phyloP scores from a whole-genome alignment of 2,113 vertebrate genomes.

The Lamprotornis superbus region DNA sequence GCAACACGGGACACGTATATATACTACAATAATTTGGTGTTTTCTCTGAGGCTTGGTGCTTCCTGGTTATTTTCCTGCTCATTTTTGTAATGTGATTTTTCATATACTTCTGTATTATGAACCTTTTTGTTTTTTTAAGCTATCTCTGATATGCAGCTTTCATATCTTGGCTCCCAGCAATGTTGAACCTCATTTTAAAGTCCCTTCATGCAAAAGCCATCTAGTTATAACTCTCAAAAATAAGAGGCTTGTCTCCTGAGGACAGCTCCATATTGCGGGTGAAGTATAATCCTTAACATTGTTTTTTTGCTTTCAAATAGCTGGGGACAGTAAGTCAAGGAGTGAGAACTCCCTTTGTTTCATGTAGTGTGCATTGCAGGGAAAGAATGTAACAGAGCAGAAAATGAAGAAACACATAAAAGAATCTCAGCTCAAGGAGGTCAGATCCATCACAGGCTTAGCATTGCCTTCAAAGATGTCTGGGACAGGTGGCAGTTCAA shows the following conservation, averaged over 20 bases:
- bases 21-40: neutral
- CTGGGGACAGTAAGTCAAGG: constrained; percentile 80
- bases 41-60: constrained; percentile 23
- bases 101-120: constrained; percentile 52
- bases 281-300: constrained; percentile 79
- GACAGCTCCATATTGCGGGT: constrained; percentile 67
- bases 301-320: constrained; percentile 81
- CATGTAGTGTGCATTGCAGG: constrained; percentile 75
- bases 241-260: constrained; percentile 79
- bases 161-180: constrained; percentile 69
- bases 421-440: constrained; percentile 95
- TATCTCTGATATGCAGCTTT: constrained; percentile 78
- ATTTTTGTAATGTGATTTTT: constrained; percentile 58
- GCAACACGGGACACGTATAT: neutral
- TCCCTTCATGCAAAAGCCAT: constrained; percentile 51
- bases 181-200: constrained; percentile 66
- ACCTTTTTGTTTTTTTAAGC: constrained; percentile 69
- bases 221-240: constrained; percentile 75
- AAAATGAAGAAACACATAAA: constrained; percentile 99
- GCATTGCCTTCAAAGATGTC: constrained; percentile 96
- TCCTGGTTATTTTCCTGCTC: constrained; percentile 38
- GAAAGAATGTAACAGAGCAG: constrained; percentile 88
- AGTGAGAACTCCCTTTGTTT: constrained; percentile 83
- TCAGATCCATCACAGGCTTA: constrained; percentile 98
- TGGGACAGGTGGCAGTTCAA: constrained; percentile 99